Evolutionary conservation across 2,888 invertebrate genomes (phyloP), one percentile per base, ranked within the genome.

Genomic region (Polietes domitor): DNA sequence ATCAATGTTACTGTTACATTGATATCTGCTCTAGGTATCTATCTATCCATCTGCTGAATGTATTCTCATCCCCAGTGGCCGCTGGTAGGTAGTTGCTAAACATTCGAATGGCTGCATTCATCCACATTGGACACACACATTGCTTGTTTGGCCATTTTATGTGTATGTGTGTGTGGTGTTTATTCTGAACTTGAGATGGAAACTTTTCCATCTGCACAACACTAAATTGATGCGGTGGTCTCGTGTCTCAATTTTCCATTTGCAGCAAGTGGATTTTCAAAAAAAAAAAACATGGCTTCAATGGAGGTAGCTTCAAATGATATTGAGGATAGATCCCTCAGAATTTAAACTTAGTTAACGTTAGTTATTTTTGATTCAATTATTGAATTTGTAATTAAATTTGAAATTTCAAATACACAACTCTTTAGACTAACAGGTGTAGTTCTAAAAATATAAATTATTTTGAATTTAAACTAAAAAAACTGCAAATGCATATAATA

Each of bases 111-210:
- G 37, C 7, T 37, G 50, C 12, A 17, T 5, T 50, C 50, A 17
- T 50, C 50, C 50, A 50, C 43, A 37, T 37, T 37, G 37, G n/a
- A 32, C 32, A 12, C 2, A 12, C 12, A 50, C 50, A 50, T 50
- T 50, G 50, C 50, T 37, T 7, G 4, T 12, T 37, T 19, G 41
- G 19, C 21, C 65, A 41, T 17, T 65, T 41, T 32, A 5, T 47
- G 17, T 32, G 37, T 65, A n/a, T n/a, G n/a, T n/a, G n/a, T 37
- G 12, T 37, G 19, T n/a, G 6, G 37, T 65, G 65, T 65, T 65
- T 65, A 17, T 19, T 65, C 9, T 41, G 41, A 41, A 65, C 65
- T 65, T 41, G 65, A 37, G 41, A 65, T 65, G 32, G 65, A 41
- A 65, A 41, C 65, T 17, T 37, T 65, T 41, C 37, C 65, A 41